Conservation (phyloP, 2,888 invertebrate genomes). For the Melikaiella ostensackeni region DNA sequence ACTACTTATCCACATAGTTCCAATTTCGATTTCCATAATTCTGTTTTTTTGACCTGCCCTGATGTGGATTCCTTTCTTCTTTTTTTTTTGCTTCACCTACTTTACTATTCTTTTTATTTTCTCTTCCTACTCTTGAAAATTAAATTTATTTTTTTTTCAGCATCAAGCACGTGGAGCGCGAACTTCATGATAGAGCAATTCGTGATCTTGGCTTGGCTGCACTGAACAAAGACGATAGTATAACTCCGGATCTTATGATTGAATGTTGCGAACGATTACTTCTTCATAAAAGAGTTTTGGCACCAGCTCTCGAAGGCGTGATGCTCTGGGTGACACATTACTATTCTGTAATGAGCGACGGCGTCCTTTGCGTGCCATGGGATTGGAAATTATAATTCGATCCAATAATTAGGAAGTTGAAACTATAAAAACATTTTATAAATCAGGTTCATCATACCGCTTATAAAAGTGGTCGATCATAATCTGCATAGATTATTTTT, state of each 20-base stretch:
- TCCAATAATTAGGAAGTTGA: neutral
- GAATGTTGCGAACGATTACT: conserved; percentile 87
- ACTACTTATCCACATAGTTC: too few species aligned
- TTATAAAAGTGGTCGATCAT: too few species aligned
- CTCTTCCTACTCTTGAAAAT: neutral
- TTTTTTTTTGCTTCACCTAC: too few species aligned
- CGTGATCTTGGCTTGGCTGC: conserved; percentile 84
- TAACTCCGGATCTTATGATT: conserved; percentile 94
- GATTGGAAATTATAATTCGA: conserved; percentile 85
- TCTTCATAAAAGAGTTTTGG: conserved; percentile 76
- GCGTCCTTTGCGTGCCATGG: conserved; percentile 95
- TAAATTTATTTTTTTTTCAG: conserved; percentile 77
- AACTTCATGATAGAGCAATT: conserved; percentile 84
- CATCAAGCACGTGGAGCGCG: conserved; percentile 89
- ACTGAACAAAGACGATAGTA: conserved; percentile 93
- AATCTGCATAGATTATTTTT: neutral
- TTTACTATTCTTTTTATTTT: neutral
- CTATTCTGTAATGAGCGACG: conserved; percentile 94
- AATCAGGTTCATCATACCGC: too few species aligned
- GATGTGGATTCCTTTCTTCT: too few species aligned
- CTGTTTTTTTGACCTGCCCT: too few species aligned
- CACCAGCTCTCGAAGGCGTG: conserved; percentile 81
- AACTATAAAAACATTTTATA: neutral
- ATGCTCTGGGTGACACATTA: conserved; percentile 92
- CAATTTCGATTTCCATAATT: too few species aligned